These are phyloP conservation scores for Neopelma chrysocephalum DNA, from an alignment of 2,797 vertebrate genomes.

Conservation along the genomic window DNA sequence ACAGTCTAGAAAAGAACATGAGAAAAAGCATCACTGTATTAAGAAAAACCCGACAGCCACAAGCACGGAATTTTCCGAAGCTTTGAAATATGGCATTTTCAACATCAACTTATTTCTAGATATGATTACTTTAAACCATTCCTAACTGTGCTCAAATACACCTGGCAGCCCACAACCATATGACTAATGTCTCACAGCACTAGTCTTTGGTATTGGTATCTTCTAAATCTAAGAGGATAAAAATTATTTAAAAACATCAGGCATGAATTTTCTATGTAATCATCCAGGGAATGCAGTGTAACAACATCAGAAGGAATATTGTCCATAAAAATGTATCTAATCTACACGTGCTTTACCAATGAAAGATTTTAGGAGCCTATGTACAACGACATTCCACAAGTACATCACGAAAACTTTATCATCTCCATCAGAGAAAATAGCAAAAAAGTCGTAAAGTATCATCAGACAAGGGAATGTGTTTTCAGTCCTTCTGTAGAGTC, in stretches of 20 bases:
- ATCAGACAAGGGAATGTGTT: not conserved
- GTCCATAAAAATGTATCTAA: not conserved
- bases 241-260: not conserved
- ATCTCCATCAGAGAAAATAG: not conserved
- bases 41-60: not conserved
- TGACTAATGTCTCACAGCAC: not conserved
- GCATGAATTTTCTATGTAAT: not conserved
- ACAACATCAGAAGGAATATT: not conserved
- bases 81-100: not conserved
- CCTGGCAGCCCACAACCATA: not conserved
- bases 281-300: not conserved
- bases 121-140: not conserved
- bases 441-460: not conserved
- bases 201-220: not conserved
- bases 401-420: not conserved
- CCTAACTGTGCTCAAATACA: not conserved
- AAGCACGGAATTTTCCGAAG: not conserved
- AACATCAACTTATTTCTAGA: not conserved
- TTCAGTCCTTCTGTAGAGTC: not conserved
- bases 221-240: not conserved
- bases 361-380: not conserved
- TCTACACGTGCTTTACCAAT: not conserved
- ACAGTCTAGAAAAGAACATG: not conserved
- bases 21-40: not conserved
- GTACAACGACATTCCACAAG: not conserved